Evolutionary conservation across 2,888 invertebrate genomes (phyloP), one percentile per base, ranked within the genome.

Genomic region (Diplolepis rosae): DNA sequence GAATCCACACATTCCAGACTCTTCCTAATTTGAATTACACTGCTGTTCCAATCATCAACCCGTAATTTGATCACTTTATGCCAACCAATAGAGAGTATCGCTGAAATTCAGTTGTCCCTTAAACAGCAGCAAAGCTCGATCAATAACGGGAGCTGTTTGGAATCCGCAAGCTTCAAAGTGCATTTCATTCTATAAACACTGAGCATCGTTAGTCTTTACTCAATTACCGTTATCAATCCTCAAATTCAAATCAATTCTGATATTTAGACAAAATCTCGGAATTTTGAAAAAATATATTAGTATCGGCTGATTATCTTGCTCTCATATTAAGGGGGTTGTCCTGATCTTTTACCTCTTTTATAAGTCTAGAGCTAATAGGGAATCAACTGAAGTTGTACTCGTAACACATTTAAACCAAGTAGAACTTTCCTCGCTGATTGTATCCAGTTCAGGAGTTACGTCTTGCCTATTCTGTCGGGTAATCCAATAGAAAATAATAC

Each of bases 341-440:
- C 4, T 48, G 11, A 48, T 48, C 18, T 48, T 48, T 48, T 48
- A 11, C 22, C 15, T 48, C 48, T 18, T 22, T 48, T 3, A 48
- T 54, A 54, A n/a, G n/a, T 54, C 54, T 32, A 15, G 24, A n/a
- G 24, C 61, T 7, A 39, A 61, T 61, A 39, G 61, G 24, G 24
- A 61, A 39, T 61, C 39, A 61, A 24, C 39, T 35, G 22, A 61
- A 39, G 11, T 11, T 32, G 32, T 28, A 52, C 28, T 52, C 28
- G 15, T 54, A 32, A 54, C 32, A 54, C 32, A 32, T 54, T 54
- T 18, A 32, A 28, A 18, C 54, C 54, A 32, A 54, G 54, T 32
- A 32, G 54, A 54, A 54, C 18, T 54, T 54, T 54, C 28, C 32
- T 54, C 18, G 30, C 61, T 61, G 61, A 61, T 61, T 61, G 61